These are phyloP conservation scores for Eupleurogrammus muticus DNA, from an alignment of 2,797 vertebrate genomes.

Conservation along the genomic window DNA sequence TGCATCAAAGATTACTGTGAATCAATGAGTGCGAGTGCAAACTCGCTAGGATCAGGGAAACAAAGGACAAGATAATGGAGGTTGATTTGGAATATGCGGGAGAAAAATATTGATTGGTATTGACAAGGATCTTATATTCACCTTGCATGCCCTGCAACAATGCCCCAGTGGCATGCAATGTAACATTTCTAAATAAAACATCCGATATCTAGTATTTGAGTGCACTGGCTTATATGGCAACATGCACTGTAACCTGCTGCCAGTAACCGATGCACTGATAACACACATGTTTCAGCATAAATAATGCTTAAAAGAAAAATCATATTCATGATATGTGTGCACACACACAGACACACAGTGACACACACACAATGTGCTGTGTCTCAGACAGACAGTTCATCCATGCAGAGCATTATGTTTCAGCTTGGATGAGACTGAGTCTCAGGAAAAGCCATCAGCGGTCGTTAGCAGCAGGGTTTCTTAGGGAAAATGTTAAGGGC, in stretches of 20 bases:
- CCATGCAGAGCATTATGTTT: slow-evolving; percentile 56
- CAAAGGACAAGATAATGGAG: slow-evolving; percentile 44
- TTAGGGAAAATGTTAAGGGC: slow-evolving; percentile 42
- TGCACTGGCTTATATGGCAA: background rate
- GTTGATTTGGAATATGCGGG: slow-evolving; percentile 8
- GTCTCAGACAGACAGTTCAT: slow-evolving; percentile 54
- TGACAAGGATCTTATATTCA: slow-evolving; percentile 8
- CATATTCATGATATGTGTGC: slow-evolving; percentile 5
- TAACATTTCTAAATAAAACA: background rate
- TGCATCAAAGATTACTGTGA: slow-evolving; percentile 66
- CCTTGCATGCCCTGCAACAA: background rate
- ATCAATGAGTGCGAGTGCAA: slow-evolving; percentile 66
- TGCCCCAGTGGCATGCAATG: background rate
- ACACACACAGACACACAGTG: background rate
- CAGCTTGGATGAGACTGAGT: slow-evolving; percentile 56
- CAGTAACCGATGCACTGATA: background rate
- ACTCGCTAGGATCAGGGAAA: slow-evolving; percentile 20
- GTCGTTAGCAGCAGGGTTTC: slow-evolving; percentile 34
- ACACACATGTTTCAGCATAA: background rate
- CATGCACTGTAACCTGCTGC: background rate
- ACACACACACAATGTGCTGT: slow-evolving; percentile 21
- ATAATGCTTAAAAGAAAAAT: slow-evolving; percentile 31
- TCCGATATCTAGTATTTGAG: background rate
- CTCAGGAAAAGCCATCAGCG: slow-evolving; percentile 78
- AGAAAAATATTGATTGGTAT: slow-evolving; percentile 16